phyloP scores from a whole-genome alignment of 2,888 invertebrate genomes.

The Taphrorychus bicolor region DNA sequence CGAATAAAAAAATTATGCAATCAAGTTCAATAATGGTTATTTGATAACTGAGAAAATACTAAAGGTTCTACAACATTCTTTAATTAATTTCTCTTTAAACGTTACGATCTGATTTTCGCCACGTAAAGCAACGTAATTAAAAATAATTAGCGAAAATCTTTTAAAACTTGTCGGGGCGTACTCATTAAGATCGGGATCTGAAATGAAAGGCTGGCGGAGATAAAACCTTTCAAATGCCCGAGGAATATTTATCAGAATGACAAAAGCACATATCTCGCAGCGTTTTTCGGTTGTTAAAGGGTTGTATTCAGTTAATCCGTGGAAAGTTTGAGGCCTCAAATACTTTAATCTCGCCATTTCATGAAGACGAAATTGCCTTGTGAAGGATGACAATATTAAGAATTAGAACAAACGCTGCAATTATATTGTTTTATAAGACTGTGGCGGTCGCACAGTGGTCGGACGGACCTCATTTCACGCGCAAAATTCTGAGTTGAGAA shows the following conservation, averaged over 20 bases:
- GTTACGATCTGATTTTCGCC: not conserved
- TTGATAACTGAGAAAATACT: not conserved
- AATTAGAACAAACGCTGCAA: not conserved
- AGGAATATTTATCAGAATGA: constrained; percentile 22
- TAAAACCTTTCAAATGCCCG: constrained; percentile 13
- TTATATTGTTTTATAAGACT: too few relatives aligned
- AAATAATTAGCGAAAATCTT: constrained; percentile 28
- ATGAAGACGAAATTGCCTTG: not conserved
- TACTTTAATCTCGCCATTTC: not conserved
- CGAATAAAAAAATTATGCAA: too few relatives aligned
- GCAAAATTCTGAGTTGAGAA: too few relatives aligned
- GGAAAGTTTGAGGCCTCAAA: not conserved
- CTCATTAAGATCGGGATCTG: constrained; percentile 22
- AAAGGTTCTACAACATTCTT: not conserved
- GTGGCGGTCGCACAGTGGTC: too few relatives aligned
- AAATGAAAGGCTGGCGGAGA: constrained; percentile 16
- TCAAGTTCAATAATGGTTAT: not conserved
- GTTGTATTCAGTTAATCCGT: constrained; percentile 11
- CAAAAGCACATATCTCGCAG: constrained; percentile 25
- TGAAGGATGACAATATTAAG: not conserved
- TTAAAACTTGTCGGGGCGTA: constrained; percentile 19
- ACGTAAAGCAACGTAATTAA: constrained; percentile 1
- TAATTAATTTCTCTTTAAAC: not conserved
- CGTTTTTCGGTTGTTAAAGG: constrained; percentile 14
- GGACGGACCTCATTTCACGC: too few relatives aligned